Conservation (phyloP, 1,140 invertebrate genomes). For the Polypedilum pembai region DNA sequence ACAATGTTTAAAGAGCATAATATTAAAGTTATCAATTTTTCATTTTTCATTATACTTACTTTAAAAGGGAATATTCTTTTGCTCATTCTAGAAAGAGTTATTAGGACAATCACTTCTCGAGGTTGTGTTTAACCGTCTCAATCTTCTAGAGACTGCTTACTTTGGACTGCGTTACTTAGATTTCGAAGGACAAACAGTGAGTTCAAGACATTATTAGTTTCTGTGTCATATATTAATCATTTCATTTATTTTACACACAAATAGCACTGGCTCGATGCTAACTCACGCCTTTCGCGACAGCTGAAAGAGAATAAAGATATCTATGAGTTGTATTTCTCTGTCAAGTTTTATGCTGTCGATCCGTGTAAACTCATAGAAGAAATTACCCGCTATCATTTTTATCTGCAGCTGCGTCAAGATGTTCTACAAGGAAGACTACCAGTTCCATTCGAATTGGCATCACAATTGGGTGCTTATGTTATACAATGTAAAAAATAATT, state of each 20-base stretch:
- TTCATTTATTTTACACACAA: background rate
- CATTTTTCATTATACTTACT: constrained; percentile 25
- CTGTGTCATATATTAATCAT: background rate
- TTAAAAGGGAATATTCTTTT: constrained; percentile 36
- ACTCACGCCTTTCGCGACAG: constrained; percentile 74
- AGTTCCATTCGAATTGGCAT: constrained; percentile 79
- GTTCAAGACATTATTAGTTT: constrained; percentile 33
- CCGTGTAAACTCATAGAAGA: constrained; percentile 92
- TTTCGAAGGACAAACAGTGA: constrained; percentile 80
- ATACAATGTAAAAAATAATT: constrained; percentile 79
- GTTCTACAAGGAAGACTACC: constrained; percentile 83
- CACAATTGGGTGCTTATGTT: constrained; percentile 86
- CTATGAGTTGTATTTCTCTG: constrained; percentile 92
- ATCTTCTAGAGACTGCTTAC: constrained; percentile 85
- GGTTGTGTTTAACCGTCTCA: constrained; percentile 79
- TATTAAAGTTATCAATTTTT: constrained; percentile 26
- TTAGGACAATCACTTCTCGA: constrained; percentile 79
- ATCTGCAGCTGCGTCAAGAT: constrained; percentile 92
- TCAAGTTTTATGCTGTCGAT: constrained; percentile 98
- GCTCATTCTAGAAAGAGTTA: constrained; percentile 67
- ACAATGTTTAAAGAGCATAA: background rate
- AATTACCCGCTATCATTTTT: constrained; percentile 93
- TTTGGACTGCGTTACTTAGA: constrained; percentile 86
- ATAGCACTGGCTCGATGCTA: constrained; percentile 84
- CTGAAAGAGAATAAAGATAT: constrained; percentile 65